A percentile compares a stretch with the other conserved stretches of the same genome.
phyloP scores from a whole-genome alignment of 2,113 vertebrate species.

The Uropsilus gracilis region DNA sequence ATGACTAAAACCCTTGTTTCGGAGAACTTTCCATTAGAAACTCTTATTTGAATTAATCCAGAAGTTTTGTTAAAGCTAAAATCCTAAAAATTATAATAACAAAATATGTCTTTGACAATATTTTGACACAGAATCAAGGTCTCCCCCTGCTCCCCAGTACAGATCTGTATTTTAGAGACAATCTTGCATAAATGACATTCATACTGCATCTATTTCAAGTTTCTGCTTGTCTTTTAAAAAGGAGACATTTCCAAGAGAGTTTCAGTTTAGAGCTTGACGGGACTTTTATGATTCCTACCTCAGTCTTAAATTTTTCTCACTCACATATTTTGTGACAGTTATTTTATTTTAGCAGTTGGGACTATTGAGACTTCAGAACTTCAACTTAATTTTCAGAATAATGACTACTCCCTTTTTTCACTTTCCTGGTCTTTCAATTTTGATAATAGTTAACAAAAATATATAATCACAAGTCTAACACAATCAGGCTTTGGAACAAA shows the following conservation, averaged over 20 bases:
- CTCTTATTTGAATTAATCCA: background rate
- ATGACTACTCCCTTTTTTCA: background rate
- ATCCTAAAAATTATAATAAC: background rate
- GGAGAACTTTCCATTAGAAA: background rate
- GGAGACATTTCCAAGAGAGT: background rate
- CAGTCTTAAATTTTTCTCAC: background rate
- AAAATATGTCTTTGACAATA: background rate
- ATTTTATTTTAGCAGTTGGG: background rate
- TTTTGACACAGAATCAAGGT: background rate
- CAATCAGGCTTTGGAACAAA: constrained; percentile 6
- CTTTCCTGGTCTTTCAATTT: constrained; percentile 11
- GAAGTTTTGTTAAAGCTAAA: background rate
- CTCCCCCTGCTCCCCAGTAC: background rate
- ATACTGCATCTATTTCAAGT: background rate
- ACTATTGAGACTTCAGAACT: background rate
- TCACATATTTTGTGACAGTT: background rate
- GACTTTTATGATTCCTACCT: background rate
- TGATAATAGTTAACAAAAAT: constrained; percentile 38
- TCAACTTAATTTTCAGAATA: constrained; percentile 29
- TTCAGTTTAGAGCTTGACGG: background rate
- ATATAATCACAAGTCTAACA: constrained; percentile 5
- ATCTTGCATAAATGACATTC: background rate
- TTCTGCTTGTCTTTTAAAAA: constrained; percentile 4
- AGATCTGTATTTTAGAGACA: background rate
- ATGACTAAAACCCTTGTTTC: background rate